Evolutionary conservation across 2,797 vertebrate genomes (phyloP), one percentile per base, ranked within the genome.

Genomic region (Lutjanus argentimaculatus): DNA sequence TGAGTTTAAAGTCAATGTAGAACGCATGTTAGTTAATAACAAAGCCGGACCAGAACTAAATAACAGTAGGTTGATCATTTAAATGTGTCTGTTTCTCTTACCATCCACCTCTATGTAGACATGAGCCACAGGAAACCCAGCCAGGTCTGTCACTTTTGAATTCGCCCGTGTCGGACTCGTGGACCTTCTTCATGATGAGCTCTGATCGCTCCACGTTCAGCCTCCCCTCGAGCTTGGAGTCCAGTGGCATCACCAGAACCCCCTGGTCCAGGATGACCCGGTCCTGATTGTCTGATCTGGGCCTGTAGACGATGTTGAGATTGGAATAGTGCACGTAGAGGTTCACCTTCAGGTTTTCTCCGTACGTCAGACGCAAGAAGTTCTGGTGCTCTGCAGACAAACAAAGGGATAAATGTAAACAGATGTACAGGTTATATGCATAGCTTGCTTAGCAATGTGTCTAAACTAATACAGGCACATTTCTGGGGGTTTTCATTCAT

Each of bases 91-190:
- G 25, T 9, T 9, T 43, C 30, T 52, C 89, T 89, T 75, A 96
- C 96, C 79, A 0, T 95, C 75, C 1, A 96, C 93, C 17, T 91
- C 69, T n/a, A 96, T 22, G 88, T 96, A 89, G 67, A 94, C 63
- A 1, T 92, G 67, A 67, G 94, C 93, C 70, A 96, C 95, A n/a
- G 84, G 71, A 55, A 94, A 95, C 8, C 94, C 95, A 1, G 75
- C 81, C 77, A 93, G 88, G 85, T 96, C 95, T 0, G 89, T 94
- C 51, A 96, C 85, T 59, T 59, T 65, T 92, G 87, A 96, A 96
- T 72, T 92, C 49, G 0, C 96, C 96, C 0, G 14, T 43, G 80
- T 96, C 96, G 0, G 86, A 51, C 46, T 67, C 42, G 0, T 72
- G 80, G 67, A 94, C 77, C 58, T 91, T 93, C 88, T 94, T 94